These are phyloP conservation scores for Vombatus ursinus DNA, from an alignment of 2,113 vertebrate genomes.

Conservation along the genomic window DNA sequence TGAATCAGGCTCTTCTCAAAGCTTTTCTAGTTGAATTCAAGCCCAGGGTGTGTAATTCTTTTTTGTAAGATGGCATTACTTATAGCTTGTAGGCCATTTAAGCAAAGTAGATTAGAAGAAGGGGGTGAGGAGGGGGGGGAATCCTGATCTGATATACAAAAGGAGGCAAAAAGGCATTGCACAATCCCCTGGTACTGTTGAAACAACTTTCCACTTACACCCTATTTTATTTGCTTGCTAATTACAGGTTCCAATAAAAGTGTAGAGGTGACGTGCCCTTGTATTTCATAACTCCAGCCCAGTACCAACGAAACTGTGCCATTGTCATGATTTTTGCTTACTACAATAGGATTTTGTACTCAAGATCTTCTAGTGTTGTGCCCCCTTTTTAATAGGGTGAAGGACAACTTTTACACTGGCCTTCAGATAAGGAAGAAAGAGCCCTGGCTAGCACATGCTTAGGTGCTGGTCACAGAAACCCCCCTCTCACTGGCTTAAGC, in stretches of 20 bases:
- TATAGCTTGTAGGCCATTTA: conserved; percentile 42
- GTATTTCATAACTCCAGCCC: conserved; percentile 59
- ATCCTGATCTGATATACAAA: conserved; percentile 51
- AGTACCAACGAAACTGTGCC: conserved; percentile 59
- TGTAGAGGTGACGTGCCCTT: conserved; percentile 56
- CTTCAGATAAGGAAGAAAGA: conserved; percentile 51
- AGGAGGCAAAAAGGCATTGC: conserved; percentile 61
- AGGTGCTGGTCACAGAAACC: conserved; percentile 31
- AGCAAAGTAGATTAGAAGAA: conserved; percentile 37
- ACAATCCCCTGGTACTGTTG: conserved; percentile 62
- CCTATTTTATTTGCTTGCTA: conserved; percentile 70
- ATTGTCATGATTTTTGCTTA: conserved; percentile 69
- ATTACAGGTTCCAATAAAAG: conserved; percentile 67
- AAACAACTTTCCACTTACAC: conserved; percentile 70
- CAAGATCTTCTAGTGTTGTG: conserved; percentile 46
- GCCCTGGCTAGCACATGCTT: conserved; percentile 44
- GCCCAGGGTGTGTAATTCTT: conserved; percentile 14
- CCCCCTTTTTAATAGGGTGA: conserved; percentile 37
- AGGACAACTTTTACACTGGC: conserved; percentile 27
- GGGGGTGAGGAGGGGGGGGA: conserved; percentile 46
- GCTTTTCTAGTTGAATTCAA: conserved; percentile 34
- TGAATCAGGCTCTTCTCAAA: conserved; percentile 28
- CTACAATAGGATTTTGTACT: conserved; percentile 57
- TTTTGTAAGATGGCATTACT: conserved; percentile 50
- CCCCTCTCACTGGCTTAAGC: not conserved